phyloP scores from a whole-genome alignment of 2,888 invertebrate genomes.

The Callyntrura sp. region DNA sequence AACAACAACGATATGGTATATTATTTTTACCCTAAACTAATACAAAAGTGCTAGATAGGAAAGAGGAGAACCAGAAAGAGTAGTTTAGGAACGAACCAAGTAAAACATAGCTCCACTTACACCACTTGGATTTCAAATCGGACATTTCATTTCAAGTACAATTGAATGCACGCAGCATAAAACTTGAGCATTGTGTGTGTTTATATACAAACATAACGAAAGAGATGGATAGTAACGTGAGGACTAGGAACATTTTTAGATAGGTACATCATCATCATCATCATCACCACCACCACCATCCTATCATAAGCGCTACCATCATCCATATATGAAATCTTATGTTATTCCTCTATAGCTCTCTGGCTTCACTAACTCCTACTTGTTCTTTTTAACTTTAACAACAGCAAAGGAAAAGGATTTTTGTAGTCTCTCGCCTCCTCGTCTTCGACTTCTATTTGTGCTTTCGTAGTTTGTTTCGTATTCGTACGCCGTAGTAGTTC shows the following conservation, averaged over 20 bases:
- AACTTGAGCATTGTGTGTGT: background rate
- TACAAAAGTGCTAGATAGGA: no score
- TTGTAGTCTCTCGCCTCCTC: constrained; percentile 51
- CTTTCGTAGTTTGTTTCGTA: background rate
- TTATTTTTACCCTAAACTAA: no score
- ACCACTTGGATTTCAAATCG: no score
- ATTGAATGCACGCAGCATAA: background rate
- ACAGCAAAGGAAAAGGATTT: constrained; percentile 18
- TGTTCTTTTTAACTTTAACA: constrained; percentile 18
- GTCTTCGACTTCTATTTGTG: background rate
- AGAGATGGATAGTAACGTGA: background rate
- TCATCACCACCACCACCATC: background rate
- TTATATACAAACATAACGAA: background rate
- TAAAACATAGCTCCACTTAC: background rate
- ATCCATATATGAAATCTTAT: constrained; percentile 37
- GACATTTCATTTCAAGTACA: constrained; percentile 7
- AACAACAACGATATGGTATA: background rate
- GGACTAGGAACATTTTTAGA: background rate
- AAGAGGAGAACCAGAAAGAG: background rate
- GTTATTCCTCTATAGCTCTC: constrained; percentile 37
- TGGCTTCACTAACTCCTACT: constrained; percentile 36
- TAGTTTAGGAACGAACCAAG: background rate
- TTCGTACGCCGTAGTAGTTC: background rate
- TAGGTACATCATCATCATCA: background rate
- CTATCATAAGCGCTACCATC: background rate